Evolutionary conservation across 2,888 invertebrate genomes (phyloP), one percentile per base, ranked within the genome.

Genomic region (Lasioglossum pauxillum): DNA sequence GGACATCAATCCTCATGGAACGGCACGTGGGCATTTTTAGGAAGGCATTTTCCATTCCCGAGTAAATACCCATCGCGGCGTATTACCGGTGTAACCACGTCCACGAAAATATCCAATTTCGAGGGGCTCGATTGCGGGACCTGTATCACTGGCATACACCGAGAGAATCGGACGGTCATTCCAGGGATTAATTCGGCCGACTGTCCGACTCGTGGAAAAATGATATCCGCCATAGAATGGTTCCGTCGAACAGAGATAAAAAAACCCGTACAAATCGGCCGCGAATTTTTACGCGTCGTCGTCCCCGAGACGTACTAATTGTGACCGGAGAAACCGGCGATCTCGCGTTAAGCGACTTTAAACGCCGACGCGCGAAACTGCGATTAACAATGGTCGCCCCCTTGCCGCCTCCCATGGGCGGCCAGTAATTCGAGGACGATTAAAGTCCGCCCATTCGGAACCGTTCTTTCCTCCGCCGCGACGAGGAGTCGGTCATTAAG

Each of bases 61-160:
- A 38, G 41, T 41, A 71, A 71, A 71, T 71, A 71, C 38, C 41
- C 19, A 71, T 71, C 12, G 71, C 38, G n/a, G n/a, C 41, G 71
- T 41, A 71, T 71, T 71, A 71, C 41, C 38, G 71, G 41, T 38
- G 71, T 71, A 71, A 71, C 71, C 38, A 10, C 10, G 38, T 38
- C 69, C 38, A n/a, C 71, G 71, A 71, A 71, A 41, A 71, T 71
- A 71, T 71, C 71, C 41, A 71, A 71, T 71, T 71, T n/a, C 71
- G 41, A n/a, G 5, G 31, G 27, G 27, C 23, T 38, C n/a, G 53
- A n/a, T n/a, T 10, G 23, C 53, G 53, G 38, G 41, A 38, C 41
- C 71, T 41, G 71, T 71, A n/a, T 71, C 60, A 5, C n/a, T 27
- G 60, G 27, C 27, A 10, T 60, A 5, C 27, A 27, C 27, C 27